phyloP scores from a whole-genome alignment of 64 coral and sea anemone species.

The Astreopora myriophthalma region DNA sequence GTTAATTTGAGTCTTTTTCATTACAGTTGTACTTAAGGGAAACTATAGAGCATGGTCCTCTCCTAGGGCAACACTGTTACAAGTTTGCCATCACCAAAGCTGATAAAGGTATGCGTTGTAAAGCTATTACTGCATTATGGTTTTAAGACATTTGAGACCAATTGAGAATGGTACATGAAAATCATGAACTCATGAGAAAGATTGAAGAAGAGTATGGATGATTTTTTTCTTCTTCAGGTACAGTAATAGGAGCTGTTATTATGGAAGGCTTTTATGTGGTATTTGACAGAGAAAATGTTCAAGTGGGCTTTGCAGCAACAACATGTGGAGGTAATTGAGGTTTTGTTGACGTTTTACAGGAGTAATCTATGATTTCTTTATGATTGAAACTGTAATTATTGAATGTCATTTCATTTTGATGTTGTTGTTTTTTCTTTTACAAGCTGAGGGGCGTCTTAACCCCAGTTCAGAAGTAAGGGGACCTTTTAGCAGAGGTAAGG shows the following conservation, averaged over 20 bases:
- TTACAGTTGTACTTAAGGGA: constrained; percentile 90
- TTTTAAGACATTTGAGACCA: not conserved
- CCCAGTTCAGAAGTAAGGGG: constrained; percentile 96
- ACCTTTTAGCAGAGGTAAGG: constrained; percentile 92
- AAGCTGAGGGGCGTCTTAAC: constrained; percentile 95
- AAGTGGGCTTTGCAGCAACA: constrained; percentile 97
- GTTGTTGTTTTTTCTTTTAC: not conserved
- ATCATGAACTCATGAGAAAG: not conserved
- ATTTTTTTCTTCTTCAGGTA: constrained; percentile 63
- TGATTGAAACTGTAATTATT: not conserved
- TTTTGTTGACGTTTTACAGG: not conserved
- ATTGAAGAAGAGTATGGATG: not conserved
- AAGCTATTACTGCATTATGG: not conserved
- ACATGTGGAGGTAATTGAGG: constrained; percentile 90
- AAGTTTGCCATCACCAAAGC: constrained; percentile 99
- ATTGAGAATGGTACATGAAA: too few species aligned
- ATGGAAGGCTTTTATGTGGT: constrained; percentile 99
- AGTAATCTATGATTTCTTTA: not conserved
- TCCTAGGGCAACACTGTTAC: constrained; percentile 88
- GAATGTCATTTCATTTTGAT: not conserved
- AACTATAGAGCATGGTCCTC: constrained; percentile 91
- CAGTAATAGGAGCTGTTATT: constrained; percentile 98
- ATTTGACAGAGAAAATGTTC: constrained; percentile 98
- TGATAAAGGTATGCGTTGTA: constrained; percentile 79
- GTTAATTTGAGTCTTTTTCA: not conserved